Evolutionary conservation across 2,888 invertebrate genomes (phyloP).

Genomic region (Pogonocherus hispidulus): DNA sequence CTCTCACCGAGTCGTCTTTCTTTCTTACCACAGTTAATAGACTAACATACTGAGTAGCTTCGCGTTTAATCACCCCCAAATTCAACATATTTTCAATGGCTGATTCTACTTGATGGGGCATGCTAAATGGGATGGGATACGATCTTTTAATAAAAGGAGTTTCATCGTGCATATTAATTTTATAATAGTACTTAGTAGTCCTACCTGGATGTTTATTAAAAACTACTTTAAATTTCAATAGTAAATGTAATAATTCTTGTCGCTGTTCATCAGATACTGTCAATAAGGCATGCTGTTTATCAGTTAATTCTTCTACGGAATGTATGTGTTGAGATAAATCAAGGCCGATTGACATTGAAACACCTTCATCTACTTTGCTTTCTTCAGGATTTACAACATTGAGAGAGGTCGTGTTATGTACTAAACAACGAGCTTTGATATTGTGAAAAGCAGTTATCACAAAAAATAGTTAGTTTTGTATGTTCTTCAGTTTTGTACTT

Average conservation of each 20-base stretch:
- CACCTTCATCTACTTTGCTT: not conserved
- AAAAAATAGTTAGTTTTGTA: no score
- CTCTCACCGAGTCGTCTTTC: not conserved
- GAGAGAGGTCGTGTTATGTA: no score
- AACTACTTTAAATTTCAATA: not conserved
- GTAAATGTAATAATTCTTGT: not conserved
- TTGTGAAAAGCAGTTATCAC: no score
- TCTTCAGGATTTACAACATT: no score
- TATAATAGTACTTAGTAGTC: not conserved
- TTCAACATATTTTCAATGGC: not conserved
- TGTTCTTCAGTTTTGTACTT: no score
- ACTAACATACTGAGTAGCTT: not conserved
- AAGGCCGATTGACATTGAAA: not conserved
- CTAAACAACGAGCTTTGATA: not conserved
- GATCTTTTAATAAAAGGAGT: not conserved
- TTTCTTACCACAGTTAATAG: not conserved
- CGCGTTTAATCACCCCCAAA: not conserved
- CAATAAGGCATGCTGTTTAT: not conserved
- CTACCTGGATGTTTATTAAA: not conserved
- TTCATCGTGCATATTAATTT: not conserved
- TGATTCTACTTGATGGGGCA: not conserved
- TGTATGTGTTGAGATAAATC: not conserved
- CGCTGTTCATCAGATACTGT: not conserved
- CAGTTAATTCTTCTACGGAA: not conserved
- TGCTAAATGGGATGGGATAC: not conserved